phyloP scores from a whole-genome alignment of 2,797 vertebrate species.

The Rhynchonycteris naso region DNA sequence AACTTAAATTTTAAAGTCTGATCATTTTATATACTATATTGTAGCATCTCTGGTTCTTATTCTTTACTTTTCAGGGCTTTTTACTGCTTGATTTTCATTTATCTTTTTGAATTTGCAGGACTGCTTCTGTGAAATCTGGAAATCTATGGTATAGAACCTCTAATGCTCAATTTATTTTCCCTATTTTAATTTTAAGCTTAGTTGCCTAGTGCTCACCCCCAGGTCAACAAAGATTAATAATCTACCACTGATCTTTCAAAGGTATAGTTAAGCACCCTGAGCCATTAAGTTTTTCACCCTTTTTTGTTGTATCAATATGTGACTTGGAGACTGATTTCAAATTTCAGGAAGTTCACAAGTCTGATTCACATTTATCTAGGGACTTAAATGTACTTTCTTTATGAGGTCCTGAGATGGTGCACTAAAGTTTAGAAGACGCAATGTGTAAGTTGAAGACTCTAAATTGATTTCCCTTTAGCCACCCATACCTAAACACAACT shows the following conservation, averaged over 20 bases:
- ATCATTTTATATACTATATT: not conserved
- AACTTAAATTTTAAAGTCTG: not conserved
- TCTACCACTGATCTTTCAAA: not conserved
- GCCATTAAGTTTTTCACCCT: not conserved
- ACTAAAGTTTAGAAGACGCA: not conserved
- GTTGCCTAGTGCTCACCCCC: not conserved
- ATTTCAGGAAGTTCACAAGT: not conserved
- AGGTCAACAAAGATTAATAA: not conserved
- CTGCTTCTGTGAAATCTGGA: not conserved
- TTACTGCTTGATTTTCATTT: not conserved
- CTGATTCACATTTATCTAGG: not conserved
- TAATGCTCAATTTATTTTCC: not conserved
- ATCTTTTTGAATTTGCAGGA: not conserved
- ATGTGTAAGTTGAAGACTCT: not conserved
- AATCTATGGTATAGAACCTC: not conserved
- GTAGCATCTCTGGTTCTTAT: not conserved
- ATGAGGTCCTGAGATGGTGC: not conserved
- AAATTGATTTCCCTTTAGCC: not conserved
- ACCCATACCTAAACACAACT: not conserved
- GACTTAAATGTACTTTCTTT: not conserved
- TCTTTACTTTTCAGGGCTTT: not conserved
- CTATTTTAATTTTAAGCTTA: slow-evolving; percentile 12
- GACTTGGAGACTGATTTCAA: not conserved
- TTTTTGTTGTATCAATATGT: not conserved
- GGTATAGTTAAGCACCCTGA: not conserved